Percentiles rank a stretch among this genome's conserved stretches.
These are phyloP conservation scores for Yponomeuta malinellus DNA, from an alignment of 2,888 invertebrate species.

Conservation along the genomic window DNA sequence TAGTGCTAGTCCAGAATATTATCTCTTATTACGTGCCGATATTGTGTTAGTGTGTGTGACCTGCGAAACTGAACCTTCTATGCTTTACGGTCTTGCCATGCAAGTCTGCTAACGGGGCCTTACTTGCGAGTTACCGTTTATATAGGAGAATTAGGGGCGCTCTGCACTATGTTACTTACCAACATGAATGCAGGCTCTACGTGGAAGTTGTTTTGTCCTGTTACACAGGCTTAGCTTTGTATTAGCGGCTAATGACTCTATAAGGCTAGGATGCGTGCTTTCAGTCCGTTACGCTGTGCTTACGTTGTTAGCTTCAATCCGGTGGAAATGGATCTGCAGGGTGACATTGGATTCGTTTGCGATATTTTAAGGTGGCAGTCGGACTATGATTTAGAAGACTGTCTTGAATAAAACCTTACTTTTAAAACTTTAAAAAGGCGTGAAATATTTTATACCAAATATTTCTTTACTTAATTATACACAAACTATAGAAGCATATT, in stretches of 20 bases:
- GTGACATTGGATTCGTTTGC: not conserved
- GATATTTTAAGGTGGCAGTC: not conserved
- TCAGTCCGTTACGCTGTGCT: not conserved
- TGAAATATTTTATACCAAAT: too few relatives aligned
- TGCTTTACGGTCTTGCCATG: not conserved
- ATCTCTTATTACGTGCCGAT: too few relatives aligned
- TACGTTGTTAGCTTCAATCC: not conserved
- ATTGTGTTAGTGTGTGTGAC: not conserved
- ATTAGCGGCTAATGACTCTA: conserved; percentile 3
- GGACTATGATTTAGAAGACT: too few relatives aligned
- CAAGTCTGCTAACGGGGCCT: conserved; percentile 11
- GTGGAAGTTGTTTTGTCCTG: conserved; percentile 2
- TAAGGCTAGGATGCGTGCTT: not conserved
- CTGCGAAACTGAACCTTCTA: not conserved
- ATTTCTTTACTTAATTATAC: too few relatives aligned
- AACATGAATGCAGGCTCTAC: not conserved
- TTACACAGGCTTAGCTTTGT: not conserved
- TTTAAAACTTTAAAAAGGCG: too few relatives aligned
- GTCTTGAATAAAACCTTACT: too few relatives aligned
- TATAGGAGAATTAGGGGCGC: conserved; percentile 11
- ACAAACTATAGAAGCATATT: too few relatives aligned
- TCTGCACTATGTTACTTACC: conserved; percentile 1
- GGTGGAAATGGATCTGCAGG: not conserved
- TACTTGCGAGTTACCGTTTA: conserved; percentile 12
- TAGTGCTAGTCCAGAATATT: too few relatives aligned